Base-by-base conservation (phyloP, 2,113 vertebrate species). In the Spizaetus ornatus region DNA sequence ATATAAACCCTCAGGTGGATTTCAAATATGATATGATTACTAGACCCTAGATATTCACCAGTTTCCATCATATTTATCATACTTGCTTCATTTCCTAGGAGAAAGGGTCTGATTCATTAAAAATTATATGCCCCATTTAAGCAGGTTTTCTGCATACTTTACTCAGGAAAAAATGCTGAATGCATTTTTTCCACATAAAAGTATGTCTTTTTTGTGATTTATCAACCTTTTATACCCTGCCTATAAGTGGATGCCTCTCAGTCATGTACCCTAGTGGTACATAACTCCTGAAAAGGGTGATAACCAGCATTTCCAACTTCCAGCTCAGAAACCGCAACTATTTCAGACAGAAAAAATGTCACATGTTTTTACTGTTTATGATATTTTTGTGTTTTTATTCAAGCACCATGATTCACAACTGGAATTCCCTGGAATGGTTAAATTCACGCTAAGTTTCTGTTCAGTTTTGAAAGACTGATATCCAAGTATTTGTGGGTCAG, bases 71-170 rank as follows among this genome's bases (percentile, higher is more conserved):
- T 97, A 98, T 98, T 97, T 97, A 98, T 98, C 97, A 98, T 95
- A 96, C 91, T 96, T 97, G 97, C 96, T 98, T 98, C 97, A 97
- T 98, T 98, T 98, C 98, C 88, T 65, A 96, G 93, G 95, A 98
- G 96, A 98, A 98, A 98, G 97, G 93, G 90, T 91, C 98, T 97
- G 97, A 98, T 96, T 98, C 97, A 98, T 98, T 98, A 98, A 98
- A 98, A 98, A 98, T 98, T 97, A 98, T 97, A 98, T 98, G 98
- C 97, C 92, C 97, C 98, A 98, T 98, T 98, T 98, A 97, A 97
- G 96, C 97, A 98, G 96, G 94, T 96, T 98, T 98, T 98, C 97
- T 98, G 97, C 97, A 97, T 96, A 98, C 97, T 98, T 98, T 98
- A 96, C 97, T 97, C 93, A 31, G 92, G 94, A 91, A 96, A 97